Base-by-base conservation (phyloP, 2,113 vertebrate species). In the Centropristis striata region DNA sequence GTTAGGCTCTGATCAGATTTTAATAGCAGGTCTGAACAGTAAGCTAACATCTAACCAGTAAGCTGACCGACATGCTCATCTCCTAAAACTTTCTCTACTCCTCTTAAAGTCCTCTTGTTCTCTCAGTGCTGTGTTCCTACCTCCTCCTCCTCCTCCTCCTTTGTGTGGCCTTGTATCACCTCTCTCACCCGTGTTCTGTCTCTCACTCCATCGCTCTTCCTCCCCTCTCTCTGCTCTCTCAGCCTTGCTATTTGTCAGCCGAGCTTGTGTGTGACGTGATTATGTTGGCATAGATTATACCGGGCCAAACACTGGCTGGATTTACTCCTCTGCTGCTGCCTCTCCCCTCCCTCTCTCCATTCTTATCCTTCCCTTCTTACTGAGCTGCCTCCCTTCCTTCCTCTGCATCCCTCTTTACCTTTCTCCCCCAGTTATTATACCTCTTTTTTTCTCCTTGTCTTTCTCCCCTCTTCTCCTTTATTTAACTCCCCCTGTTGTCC, bases 251-350 rank as follows among this genome's bases (percentile, higher is more conserved):
- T 77, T 80, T 75, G 66, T 75, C 55, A 77, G 65, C 25, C 15
- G 2, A 3, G 54, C 75, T 73, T 36, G 60, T 5, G n/a, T 8
- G 57, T 84, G 84, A 85, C 51, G 36, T 85, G 72, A 78, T 80
- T 67, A 61, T 72, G 64, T 63, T 71, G 69, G 42, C 75, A 63
- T 54, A 83, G 68, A 83, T 83, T 77, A 80, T 69, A 25, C n/a
- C 41, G 10, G 36, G 51, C 58, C 53, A 49, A 82, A 73, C 81
- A 60, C 73, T 50, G 44, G 49, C 66, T 75, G 72, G 68, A 83
- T 85, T 74, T 83, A 60, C 64, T 71, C 74, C 66, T 68, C 63
- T 47, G 46, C 72, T 28, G 36, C 81, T 21, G 27, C 42, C 16
- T 2, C 59, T 42, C 57, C 20, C 16, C 54, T 67, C 39, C 44